Evolutionary conservation across 2,113 vertebrate species (phyloP).

Genomic region (Grallaria varia): DNA sequence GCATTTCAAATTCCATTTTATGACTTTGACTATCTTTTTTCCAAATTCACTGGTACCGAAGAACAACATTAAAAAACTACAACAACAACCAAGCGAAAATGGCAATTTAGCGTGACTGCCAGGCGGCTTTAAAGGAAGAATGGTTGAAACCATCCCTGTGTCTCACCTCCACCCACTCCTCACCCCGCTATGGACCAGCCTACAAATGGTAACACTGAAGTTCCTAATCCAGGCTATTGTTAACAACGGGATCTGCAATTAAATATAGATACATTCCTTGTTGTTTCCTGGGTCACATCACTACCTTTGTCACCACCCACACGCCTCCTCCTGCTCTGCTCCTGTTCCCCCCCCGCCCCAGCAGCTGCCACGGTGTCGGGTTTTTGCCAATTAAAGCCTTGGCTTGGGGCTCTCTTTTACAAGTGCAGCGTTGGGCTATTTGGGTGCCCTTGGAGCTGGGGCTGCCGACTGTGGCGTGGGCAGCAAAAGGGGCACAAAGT

Average conservation of each 20-base stretch:
- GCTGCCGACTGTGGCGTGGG: not conserved
- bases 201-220: not conserved
- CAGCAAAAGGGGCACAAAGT: not conserved
- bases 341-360: not conserved
- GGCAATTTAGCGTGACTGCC: not conserved
- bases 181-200: not conserved
- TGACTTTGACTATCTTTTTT: not conserved
- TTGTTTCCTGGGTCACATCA: not conserved
- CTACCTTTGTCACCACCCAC: not conserved
- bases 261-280: not conserved
- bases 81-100: not conserved
- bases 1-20: not conserved
- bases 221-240: not conserved
- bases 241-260: not conserved
- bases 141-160: not conserved
- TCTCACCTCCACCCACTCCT: not conserved
- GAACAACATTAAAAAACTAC: accelerated
- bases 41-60: not conserved
- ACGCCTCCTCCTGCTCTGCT: not conserved
- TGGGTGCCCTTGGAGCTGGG: not conserved
- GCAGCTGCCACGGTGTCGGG: not conserved
- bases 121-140: not conserved
- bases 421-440: accelerated
- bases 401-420: not conserved
- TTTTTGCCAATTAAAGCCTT: not conserved